Evolutionary conservation across 2,888 invertebrate species (phyloP), one percentile per base, ranked within the genome.

Genomic region (Amphimallon solstitiale): DNA sequence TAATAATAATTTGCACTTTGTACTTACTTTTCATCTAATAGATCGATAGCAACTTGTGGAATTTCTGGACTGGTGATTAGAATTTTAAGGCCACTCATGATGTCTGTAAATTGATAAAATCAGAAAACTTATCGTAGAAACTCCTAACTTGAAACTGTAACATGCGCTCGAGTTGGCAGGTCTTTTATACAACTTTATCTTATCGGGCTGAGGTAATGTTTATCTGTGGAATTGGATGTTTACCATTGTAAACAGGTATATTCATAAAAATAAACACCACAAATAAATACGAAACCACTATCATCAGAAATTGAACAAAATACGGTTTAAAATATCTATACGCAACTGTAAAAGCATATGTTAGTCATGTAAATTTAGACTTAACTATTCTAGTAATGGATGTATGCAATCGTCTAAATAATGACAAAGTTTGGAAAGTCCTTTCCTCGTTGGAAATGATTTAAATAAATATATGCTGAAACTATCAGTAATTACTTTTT

Each of bases 61-160:
- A 84, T 77, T 19, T 83, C 80, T n/a, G 78, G 78, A 62, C 83
- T 81, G 1, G 83, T 82, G 14, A 87, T 78, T 19, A 86, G 77
- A 51, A 86, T 84, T 74, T 82, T 84, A 23, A 45, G 43, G n/a
- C 43, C 52, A 37, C 64, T 64, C 64, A 64, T 67, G 21, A 46
- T 56, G 2, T 2, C 14, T 38, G 3, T n/a, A 60, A 46, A 35
- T 19, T 15, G 14, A 45, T 45, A 46, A 17, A 5, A n/a, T n/a
- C n/a, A n/a, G n/a, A 46, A 15, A 38, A 12, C 12, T 19, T 5
- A 9, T 17, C 7, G 17, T n/a, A 37, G 45, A 15, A 14, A 9
- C 5, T 2, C 7, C 29, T 29, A 29, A 5, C 29, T 2, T 5
- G 29, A 1, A 9, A 14, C 10, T 19, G 17, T 14, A 45, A 17